Evolutionary conservation across 2,888 invertebrate species (phyloP), one percentile per base, ranked within the genome.

Genomic region (Cotesia congregata): DNA sequence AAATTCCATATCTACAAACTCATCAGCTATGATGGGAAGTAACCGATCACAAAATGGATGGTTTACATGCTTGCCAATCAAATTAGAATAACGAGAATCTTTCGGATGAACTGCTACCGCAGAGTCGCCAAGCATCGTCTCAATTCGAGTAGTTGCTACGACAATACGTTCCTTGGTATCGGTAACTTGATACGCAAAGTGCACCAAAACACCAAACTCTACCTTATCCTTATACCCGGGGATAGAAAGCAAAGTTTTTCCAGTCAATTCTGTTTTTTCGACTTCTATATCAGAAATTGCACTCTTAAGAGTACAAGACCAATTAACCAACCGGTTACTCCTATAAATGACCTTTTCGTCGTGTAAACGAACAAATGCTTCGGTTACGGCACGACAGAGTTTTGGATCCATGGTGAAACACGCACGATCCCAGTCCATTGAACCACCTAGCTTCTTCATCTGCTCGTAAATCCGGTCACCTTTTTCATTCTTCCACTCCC

Each of bases 271-370:
- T 62, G 95, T 89, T 90, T 99, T 99, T 88, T 99, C 99, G 1
- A 99, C 94, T 90, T 99, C 99, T 81, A 99, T 98, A 88, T 99
- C 99, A 0, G 99, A 99, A 83, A 99, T 99, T 6, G 99, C 99
- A 71, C 98, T 98, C 87, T 97, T 96, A 12, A 99, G 91, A 0
- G 96, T 92, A 87, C 99, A 99, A 0, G 98, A 99, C 99, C 99
- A 99, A 91, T 99, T 99, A 3, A 99, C 99, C 6, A 99, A 92
- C 62, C 97, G 93, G 85, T 97, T 97, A 72, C 96, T 96, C 15
- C 99, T 93, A 90, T 98, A 99, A 88, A 99, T 97, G 84, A 95
- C 92, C 5, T 96, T 96, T 0, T 92, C 92, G 78, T 97, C 97
- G 87, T 97, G 97, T 59, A 98, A 90, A 0, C 95, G 92, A 1